Evolutionary conservation across 2,888 invertebrate species (phyloP).

Genomic region (Lithophane leautieri): DNA sequence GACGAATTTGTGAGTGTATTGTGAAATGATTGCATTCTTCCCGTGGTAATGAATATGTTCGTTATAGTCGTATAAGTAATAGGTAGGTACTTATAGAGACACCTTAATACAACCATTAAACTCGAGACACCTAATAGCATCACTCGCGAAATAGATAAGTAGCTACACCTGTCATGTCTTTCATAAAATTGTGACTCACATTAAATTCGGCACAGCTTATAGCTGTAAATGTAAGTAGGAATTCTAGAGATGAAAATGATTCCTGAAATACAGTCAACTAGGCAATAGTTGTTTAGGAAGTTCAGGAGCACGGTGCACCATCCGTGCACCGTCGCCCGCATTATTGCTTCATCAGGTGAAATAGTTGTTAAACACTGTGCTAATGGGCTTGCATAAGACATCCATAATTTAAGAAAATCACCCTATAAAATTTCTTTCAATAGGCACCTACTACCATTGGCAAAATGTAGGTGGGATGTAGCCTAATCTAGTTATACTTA

Average conservation of each 20-base stretch:
- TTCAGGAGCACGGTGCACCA: not conserved
- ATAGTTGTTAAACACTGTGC: not conserved
- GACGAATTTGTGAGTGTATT: conserved; percentile 28
- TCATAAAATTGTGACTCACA: not conserved
- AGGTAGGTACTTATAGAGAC: not conserved
- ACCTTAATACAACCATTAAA: not conserved
- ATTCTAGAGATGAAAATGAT: not conserved
- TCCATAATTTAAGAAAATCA: not conserved
- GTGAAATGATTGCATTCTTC: conserved; percentile 21
- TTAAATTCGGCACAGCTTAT: not conserved
- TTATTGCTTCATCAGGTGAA: not conserved
- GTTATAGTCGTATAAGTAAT: not conserved
- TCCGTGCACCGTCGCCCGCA: not conserved
- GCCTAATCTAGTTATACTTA: not conserved
- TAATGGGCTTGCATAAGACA: not conserved
- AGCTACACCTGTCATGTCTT: not conserved
- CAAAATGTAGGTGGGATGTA: not conserved
- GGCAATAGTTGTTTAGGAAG: not conserved
- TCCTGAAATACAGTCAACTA: not conserved
- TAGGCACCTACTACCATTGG: not conserved
- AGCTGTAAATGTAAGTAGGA: not conserved
- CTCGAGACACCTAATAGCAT: not conserved
- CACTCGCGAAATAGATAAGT: not conserved
- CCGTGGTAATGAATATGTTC: not conserved
- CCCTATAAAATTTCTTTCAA: not conserved